Conservation (phyloP, 2,888 invertebrate species). For the Molanna angustata region DNA sequence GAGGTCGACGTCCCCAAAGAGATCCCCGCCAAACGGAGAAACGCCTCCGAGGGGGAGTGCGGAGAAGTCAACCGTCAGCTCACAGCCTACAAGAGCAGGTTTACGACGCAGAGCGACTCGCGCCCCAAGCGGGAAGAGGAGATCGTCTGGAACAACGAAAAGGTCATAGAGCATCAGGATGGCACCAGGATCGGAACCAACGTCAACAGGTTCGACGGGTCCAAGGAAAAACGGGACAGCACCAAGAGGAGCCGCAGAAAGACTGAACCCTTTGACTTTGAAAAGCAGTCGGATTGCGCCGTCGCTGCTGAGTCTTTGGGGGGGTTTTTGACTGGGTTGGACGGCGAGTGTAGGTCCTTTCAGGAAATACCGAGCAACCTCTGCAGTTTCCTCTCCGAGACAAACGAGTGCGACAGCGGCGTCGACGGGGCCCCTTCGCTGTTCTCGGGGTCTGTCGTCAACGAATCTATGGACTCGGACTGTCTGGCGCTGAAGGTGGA, state of each 20-base stretch:
- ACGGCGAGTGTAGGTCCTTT: no score
- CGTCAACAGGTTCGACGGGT: conserved; percentile 18
- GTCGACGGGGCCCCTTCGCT: conserved; percentile 9
- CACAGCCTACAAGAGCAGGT: conserved; percentile 8
- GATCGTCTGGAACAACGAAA: conserved; percentile 23
- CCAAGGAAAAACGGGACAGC: conserved; percentile 22
- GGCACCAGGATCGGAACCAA: conserved; percentile 19
- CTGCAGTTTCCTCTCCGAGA: conserved; percentile 7
- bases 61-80: conserved; percentile 8
- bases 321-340: neutral
- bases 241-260: conserved; percentile 29
- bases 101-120: neutral
- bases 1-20: neutral
- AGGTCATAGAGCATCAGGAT: conserved; percentile 1
- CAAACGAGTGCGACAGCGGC: neutral
- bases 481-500: conserved; percentile 9
- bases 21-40: neutral
- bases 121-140: no score
- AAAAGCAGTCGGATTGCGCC: conserved; percentile 10
- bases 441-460: conserved; percentile 25
- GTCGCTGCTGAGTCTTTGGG: neutral
- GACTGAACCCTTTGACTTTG: conserved; percentile 30
- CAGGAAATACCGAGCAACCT: conserved; percentile 13
- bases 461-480: conserved; percentile 11
- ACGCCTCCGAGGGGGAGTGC: neutral